Percentiles rank a stretch among this genome's conserved stretches.
phyloP scores from a whole-genome alignment of 2,888 invertebrate genomes.

The Melinaea marsaeus region DNA sequence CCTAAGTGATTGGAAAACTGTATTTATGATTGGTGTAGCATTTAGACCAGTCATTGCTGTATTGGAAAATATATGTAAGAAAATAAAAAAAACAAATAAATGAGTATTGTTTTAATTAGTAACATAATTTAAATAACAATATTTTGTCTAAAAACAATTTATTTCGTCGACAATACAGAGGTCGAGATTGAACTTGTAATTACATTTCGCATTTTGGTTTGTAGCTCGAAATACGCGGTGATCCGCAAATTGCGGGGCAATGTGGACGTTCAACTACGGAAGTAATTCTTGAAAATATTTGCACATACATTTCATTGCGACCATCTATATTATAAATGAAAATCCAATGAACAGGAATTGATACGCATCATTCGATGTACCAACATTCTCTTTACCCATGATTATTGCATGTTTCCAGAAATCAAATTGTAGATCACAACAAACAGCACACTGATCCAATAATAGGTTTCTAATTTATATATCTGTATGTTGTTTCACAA shows the following conservation, averaged over 20 bases:
- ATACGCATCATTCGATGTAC: slow-evolving; percentile 25
- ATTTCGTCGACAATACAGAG: slow-evolving; percentile 18
- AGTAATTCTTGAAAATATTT: slow-evolving; percentile 46
- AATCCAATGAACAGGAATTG: slow-evolving; percentile 37
- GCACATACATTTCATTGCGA: slow-evolving; percentile 43
- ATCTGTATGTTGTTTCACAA: no score
- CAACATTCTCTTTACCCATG: slow-evolving; percentile 41
- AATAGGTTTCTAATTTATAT: no score
- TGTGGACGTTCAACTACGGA: slow-evolving; percentile 19
- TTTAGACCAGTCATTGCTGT: neutral
- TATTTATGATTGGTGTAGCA: neutral
- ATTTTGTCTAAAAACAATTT: slow-evolving; percentile 5
- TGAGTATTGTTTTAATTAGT: no score
- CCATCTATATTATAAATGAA: slow-evolving; percentile 46
- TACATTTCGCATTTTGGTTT: slow-evolving; percentile 25
- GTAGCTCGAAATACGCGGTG: no score
- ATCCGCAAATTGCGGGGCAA: no score
- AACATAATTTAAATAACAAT: no score
- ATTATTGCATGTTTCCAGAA: no score
- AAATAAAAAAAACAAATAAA: no score
- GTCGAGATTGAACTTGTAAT: slow-evolving; percentile 30
- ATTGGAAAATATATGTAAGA: neutral
- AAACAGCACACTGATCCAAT: no score
- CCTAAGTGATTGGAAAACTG: neutral
- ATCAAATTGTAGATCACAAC: no score